phyloP scores from a whole-genome alignment of 2,113 vertebrate species.

The Perccottus glenii region DNA sequence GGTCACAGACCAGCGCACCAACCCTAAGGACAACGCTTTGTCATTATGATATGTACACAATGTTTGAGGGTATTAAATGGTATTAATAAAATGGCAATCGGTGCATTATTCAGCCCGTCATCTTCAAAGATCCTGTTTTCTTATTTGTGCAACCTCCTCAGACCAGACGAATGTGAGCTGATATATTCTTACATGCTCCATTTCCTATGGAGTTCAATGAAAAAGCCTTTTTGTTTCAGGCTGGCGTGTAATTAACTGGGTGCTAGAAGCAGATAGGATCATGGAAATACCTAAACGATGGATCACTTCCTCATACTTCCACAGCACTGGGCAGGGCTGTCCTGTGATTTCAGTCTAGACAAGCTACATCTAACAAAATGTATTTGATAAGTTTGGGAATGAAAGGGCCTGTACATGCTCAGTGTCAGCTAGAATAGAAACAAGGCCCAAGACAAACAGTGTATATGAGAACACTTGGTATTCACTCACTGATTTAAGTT shows the following conservation, averaged over 20 bases:
- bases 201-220: constrained; percentile 11
- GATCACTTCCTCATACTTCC: constrained; percentile 71
- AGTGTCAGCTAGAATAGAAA: not conserved
- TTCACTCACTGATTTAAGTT: constrained; percentile 22
- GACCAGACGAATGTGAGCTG: not conserved
- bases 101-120: too few relatives aligned
- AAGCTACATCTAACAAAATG: constrained; percentile 35
- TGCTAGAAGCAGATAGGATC: constrained; percentile 47
- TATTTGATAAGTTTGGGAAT: constrained; percentile 23
- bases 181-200: not conserved
- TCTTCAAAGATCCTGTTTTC: not conserved
- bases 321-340: constrained; percentile 53
- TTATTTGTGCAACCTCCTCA: not conserved
- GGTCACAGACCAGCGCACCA: constrained; percentile 9
- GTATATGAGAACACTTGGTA: constrained; percentile 18
- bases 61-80: too few relatives aligned
- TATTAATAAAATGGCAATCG: too few relatives aligned
- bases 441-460: not conserved
- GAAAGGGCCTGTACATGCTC: not conserved
- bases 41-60: too few relatives aligned
- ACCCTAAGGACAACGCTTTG: too few relatives aligned
- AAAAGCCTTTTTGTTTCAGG: not conserved
- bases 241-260: constrained; percentile 15
- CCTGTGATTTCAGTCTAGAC: constrained; percentile 46
- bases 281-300: constrained; percentile 73